Conservation (phyloP, 2,113 vertebrate species). For the Podilymbus podiceps region DNA sequence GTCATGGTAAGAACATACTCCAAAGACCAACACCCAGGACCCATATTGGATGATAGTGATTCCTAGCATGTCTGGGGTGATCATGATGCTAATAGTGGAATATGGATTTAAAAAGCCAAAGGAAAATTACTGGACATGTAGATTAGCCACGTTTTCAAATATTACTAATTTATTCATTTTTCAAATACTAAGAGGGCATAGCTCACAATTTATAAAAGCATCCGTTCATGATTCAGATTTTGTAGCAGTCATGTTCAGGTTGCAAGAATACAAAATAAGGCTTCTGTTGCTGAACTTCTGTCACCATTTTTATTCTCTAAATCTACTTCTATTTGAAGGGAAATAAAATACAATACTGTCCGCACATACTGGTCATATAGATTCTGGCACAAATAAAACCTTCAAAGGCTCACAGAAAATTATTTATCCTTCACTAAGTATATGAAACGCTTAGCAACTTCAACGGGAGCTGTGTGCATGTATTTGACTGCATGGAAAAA, state of each 20-base stretch:
- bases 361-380: neutral
- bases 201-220: neutral
- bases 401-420: neutral
- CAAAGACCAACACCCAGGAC: neutral
- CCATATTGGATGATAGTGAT: neutral
- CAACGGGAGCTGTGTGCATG: neutral
- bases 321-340: neutral
- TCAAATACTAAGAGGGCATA: neutral
- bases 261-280: constrained; percentile 6
- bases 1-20: neutral
- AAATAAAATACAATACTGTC: neutral
- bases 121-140: neutral
- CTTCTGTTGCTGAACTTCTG: neutral
- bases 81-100: neutral
- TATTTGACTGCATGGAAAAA: neutral
- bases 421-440: neutral
- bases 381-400: neutral
- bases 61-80: neutral
- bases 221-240: neutral
- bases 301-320: neutral
- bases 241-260: neutral
- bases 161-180: neutral
- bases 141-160: neutral
- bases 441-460: neutral
- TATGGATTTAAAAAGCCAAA: neutral